phyloP scores from a whole-genome alignment of 2,113 vertebrate genomes.

The Chascanopsetta lugubris region DNA sequence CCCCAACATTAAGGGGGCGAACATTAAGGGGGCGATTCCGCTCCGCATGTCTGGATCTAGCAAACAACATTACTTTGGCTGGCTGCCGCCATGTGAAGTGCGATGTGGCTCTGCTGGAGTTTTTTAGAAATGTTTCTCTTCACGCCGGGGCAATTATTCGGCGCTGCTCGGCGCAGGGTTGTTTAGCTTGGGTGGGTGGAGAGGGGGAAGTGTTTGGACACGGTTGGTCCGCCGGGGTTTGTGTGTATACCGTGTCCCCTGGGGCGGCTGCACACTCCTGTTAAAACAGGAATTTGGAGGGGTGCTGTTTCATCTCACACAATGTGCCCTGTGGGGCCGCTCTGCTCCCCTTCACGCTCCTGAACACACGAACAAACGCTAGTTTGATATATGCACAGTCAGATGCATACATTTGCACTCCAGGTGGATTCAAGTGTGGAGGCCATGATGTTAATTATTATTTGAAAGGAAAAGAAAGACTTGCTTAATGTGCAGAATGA shows the following conservation, averaged over 20 bases:
- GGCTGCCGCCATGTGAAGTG: constrained; percentile 18
- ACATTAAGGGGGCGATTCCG: constrained; percentile 1
- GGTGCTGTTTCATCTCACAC: constrained; percentile 57
- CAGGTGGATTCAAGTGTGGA: constrained; percentile 9
- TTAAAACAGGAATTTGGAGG: constrained; percentile 66
- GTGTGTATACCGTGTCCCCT: constrained; percentile 52
- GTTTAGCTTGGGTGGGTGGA: constrained; percentile 69
- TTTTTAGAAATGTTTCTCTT: constrained; percentile 53
- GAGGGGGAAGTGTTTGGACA: constrained; percentile 69
- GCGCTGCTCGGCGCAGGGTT: constrained; percentile 47
- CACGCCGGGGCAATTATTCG: constrained; percentile 64
- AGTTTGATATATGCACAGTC: constrained; percentile 27
- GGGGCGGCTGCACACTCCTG: constrained; percentile 55
- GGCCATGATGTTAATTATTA: not conserved
- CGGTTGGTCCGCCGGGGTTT: constrained; percentile 48
- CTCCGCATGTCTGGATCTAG: constrained; percentile 27
- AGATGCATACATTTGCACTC: constrained; percentile 20
- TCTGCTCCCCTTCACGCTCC: constrained; percentile 63
- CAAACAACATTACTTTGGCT: constrained; percentile 27
- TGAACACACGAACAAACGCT: constrained; percentile 53
- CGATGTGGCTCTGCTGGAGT: constrained; percentile 46
- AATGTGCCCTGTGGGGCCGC: constrained; percentile 52
- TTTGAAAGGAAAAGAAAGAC: not conserved
- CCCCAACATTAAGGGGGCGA: no score
- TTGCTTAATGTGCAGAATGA: not conserved